These are phyloP conservation scores for Ashinkailepas kermadecensis DNA, from an alignment of 2,888 invertebrate species.

Conservation along the genomic window DNA sequence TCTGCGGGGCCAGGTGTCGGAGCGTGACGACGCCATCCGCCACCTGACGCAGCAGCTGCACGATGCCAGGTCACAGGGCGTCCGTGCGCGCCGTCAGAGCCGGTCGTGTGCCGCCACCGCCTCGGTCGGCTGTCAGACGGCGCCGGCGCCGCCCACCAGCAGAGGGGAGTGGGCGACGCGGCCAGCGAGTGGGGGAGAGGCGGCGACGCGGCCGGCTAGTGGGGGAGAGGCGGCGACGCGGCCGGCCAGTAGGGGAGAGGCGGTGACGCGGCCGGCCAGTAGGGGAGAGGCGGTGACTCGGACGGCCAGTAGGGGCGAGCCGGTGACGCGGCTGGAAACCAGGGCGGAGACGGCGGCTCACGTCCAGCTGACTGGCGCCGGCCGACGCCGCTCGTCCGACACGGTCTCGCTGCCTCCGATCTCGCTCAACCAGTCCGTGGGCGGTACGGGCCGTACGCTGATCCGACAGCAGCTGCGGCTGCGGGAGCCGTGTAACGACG, in stretches of 20 bases:
- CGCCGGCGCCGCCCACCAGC: neutral
- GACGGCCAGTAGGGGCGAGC: too few species aligned
- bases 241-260: too few species aligned
- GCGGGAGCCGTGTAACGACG: conserved; percentile 61
- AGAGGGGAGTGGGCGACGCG: too few species aligned
- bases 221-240: too few species aligned
- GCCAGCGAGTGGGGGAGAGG: too few species aligned
- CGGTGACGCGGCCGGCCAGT: too few species aligned
- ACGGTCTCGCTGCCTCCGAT: conserved; percentile 1
- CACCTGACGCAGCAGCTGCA: conserved; percentile 7
- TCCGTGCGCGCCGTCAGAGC: neutral
- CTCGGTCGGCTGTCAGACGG: neutral
- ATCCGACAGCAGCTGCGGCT: conserved; percentile 58
- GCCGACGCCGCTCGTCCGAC: neutral
- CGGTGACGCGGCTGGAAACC: too few species aligned
- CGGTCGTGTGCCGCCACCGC: neutral
- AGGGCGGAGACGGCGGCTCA: neutral
- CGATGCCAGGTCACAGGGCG: neutral
- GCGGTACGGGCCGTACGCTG: neutral
- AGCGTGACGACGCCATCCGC: conserved; percentile 1
- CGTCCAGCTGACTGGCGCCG: neutral
- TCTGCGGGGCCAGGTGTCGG: neutral
- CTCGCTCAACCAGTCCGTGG: conserved; percentile 9
- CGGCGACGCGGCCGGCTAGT: too few species aligned
- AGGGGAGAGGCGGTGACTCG: too few species aligned